These are phyloP conservation scores for Cynopterus brachyotis DNA, from an alignment of 2,113 vertebrate genomes.

Conservation along the genomic window DNA sequence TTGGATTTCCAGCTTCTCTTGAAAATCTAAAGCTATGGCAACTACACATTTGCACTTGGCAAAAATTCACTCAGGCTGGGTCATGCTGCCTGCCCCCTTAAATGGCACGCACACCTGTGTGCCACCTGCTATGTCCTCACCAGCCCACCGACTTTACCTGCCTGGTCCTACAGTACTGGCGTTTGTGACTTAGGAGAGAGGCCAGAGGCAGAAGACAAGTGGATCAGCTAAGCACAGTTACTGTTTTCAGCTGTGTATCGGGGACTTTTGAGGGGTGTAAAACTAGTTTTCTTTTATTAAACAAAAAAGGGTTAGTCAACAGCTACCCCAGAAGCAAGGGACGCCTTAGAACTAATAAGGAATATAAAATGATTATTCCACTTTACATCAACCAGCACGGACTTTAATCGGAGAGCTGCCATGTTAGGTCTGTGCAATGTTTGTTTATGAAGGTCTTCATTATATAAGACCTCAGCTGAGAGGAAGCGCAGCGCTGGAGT, in stretches of 20 bases:
- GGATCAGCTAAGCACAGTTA: neutral
- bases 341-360: neutral
- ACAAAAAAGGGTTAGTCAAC: neutral
- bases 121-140: neutral
- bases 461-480: neutral
- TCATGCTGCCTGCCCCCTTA: neutral
- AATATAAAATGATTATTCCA: neutral
- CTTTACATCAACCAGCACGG: neutral
- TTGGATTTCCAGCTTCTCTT: neutral
- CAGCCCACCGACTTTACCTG: accelerated
- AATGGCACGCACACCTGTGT: neutral
- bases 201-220: neutral
- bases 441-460: neutral
- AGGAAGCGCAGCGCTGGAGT: neutral
- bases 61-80: neutral
- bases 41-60: neutral
- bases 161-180: neutral
- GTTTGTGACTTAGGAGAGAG: neutral
- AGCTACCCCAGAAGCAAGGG: neutral
- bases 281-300: constrained; percentile 24
- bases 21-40: neutral
- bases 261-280: neutral
- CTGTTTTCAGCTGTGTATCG: neutral
- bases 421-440: neutral
- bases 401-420: neutral